These are phyloP conservation scores for Saccopteryx leptura DNA, from an alignment of 2,113 vertebrate species.

Conservation along the genomic window DNA sequence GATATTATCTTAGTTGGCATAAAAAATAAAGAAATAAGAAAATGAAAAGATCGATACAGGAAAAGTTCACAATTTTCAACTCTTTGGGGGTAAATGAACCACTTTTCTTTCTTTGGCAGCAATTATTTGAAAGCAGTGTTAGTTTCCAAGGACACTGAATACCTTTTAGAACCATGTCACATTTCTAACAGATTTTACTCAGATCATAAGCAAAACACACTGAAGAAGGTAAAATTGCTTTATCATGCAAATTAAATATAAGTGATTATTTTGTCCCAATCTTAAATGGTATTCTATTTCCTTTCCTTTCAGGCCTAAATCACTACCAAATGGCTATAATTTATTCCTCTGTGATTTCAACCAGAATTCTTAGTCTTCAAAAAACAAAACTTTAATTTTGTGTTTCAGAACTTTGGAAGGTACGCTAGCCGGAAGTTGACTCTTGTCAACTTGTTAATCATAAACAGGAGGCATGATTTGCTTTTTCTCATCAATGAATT, in stretches of 20 bases:
- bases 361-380: neutral
- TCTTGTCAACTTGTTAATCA: neutral
- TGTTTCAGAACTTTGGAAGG: neutral
- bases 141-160: neutral
- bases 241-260: neutral
- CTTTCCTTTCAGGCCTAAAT: neutral
- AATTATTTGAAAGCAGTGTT: neutral
- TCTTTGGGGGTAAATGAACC: neutral
- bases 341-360: neutral
- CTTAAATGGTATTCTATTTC: neutral
- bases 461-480: neutral
- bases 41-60: neutral
- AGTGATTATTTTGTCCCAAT: neutral
- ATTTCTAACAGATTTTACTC: neutral
- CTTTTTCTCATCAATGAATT: slow-evolving; percentile 19
- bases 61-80: neutral
- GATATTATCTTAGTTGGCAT: slow-evolving; percentile 53
- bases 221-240: neutral
- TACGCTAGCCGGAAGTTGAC: neutral
- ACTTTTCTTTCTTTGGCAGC: neutral
- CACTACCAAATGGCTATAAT: neutral
- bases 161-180: neutral
- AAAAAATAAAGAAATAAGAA: slow-evolving; percentile 59
- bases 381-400: neutral
- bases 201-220: neutral